Evolutionary conservation across 2,113 vertebrate species (phyloP).

Genomic region (Corythoichthys haematopterus): DNA sequence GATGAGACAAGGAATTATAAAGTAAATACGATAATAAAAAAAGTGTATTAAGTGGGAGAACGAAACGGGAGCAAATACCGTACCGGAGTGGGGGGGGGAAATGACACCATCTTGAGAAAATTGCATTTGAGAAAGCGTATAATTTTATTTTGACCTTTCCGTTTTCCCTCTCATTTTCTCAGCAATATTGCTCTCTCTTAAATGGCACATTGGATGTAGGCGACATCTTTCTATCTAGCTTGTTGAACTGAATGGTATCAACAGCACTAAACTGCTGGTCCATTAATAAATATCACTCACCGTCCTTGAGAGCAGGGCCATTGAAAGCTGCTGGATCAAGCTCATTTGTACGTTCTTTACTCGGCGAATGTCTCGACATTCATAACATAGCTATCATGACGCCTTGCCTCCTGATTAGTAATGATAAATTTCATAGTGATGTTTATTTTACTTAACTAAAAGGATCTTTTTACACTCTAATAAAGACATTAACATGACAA

Average conservation of each 20-base stretch:
- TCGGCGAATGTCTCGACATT: slow-evolving; percentile 47
- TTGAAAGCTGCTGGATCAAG: slow-evolving; percentile 24
- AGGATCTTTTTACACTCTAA: background rate
- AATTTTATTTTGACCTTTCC: slow-evolving; percentile 44
- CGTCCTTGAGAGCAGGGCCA: slow-evolving; percentile 35
- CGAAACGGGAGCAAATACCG: no score
- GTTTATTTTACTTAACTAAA: background rate
- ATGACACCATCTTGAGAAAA: slow-evolving; percentile 25
- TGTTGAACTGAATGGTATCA: slow-evolving; percentile 56
- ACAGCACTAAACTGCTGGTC: slow-evolving; percentile 49
- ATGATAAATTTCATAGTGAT: background rate
- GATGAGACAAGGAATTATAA: background rate
- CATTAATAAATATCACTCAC: slow-evolving; percentile 58
- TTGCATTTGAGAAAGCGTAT: slow-evolving; percentile 34
- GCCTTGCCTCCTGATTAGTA: background rate
- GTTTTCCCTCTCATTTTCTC: slow-evolving; percentile 18
- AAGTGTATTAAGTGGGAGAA: slow-evolving; percentile 9
- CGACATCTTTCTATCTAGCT: slow-evolving; percentile 40
- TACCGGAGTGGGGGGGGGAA: background rate
- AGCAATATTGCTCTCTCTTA: slow-evolving; percentile 28
- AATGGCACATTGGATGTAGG: slow-evolving; percentile 47
- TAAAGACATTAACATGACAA: background rate
- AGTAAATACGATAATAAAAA: background rate
- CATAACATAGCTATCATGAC: slow-evolving; percentile 29
- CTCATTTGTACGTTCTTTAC: slow-evolving; percentile 44